Percentiles rank a stretch among this genome's conserved stretches.
Evolutionary conservation across 2,797 vertebrate species (phyloP).

Genomic region (Geotria australis): DNA sequence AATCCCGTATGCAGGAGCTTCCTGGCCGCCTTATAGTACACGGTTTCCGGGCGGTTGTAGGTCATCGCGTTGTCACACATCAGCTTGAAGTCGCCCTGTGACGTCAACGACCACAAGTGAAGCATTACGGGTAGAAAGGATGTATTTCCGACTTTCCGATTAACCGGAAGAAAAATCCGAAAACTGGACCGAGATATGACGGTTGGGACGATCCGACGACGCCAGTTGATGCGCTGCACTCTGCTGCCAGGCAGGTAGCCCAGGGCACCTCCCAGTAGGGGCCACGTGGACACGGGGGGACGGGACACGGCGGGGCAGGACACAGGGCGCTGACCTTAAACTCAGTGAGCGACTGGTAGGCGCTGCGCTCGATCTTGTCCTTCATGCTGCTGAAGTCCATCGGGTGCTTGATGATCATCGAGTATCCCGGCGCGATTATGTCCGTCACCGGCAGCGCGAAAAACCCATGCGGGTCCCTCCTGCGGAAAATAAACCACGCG

Average conservation of each 20-base stretch:
- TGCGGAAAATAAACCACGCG: constrained; percentile 9
- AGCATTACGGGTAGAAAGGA: not conserved
- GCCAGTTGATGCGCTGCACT: too few relatives aligned
- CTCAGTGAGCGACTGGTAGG: constrained; percentile 87
- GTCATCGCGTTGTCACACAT: constrained; percentile 99
- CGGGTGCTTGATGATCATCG: constrained; percentile 87
- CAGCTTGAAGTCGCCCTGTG: constrained; percentile 83
- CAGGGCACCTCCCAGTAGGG: too few relatives aligned
- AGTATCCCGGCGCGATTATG: constrained; percentile 86
- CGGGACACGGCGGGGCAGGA: too few relatives aligned
- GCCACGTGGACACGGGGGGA: too few relatives aligned
- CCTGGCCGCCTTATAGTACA: constrained; percentile 94
- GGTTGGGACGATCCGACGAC: too few relatives aligned
- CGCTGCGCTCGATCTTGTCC: constrained; percentile 57
- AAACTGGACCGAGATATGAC: not conserved
- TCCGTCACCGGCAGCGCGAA: constrained; percentile 88
- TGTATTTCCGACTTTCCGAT: too few relatives aligned
- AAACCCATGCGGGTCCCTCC: constrained; percentile 88
- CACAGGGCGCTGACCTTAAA: constrained; percentile 31
- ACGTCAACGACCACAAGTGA: constrained; percentile 5
- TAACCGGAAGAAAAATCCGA: too few relatives aligned
- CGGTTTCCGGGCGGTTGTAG: constrained; percentile 86
- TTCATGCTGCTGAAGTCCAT: constrained; percentile 99
- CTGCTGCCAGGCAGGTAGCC: too few relatives aligned
- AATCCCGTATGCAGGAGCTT: constrained; percentile 92